Percentiles rank a stretch among this genome's conserved stretches.
Evolutionary conservation across 1,140 invertebrate species (phyloP).

Genomic region (Palaemon carinicauda): DNA sequence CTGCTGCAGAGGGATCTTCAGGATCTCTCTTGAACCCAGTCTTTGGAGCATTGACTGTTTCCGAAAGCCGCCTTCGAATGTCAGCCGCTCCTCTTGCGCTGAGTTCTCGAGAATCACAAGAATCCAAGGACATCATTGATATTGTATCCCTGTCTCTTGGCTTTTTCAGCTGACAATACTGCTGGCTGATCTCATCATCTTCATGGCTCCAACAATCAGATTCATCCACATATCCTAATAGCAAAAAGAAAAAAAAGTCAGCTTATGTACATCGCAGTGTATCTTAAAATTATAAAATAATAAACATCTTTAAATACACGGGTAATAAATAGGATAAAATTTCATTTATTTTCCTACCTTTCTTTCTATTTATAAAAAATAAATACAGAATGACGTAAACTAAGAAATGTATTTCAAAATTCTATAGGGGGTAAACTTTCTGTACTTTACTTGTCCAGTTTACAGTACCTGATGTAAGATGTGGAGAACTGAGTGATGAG

Average conservation of each 20-base stretch:
- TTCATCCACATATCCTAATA: conserved; percentile 67
- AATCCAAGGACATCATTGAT: conserved; percentile 90
- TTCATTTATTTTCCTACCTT: too few species aligned
- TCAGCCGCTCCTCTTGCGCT: conserved; percentile 89
- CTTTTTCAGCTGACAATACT: conserved; percentile 56
- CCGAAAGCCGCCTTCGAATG: conserved; percentile 82
- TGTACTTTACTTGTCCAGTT: too few species aligned
- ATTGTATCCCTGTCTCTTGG: conserved; percentile 79
- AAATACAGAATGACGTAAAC: too few species aligned
- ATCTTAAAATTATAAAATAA: too few species aligned
- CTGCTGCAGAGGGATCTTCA: conserved; percentile 97
- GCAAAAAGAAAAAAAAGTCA: conserved; percentile 7
- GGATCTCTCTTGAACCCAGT: conserved; percentile 89
- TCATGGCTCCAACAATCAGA: conserved; percentile 91
- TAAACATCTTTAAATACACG: too few species aligned
- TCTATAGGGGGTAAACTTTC: too few species aligned
- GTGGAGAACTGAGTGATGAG: conserved; percentile 58
- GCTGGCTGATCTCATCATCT: conserved; percentile 89
- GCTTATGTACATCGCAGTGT: background rate
- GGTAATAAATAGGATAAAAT: too few species aligned
- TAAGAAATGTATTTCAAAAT: too few species aligned
- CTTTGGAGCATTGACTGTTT: conserved; percentile 82
- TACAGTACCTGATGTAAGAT: conserved; percentile 53
- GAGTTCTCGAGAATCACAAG: conserved; percentile 81
- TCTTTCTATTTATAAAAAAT: too few species aligned